Base-by-base conservation (phyloP, 1,140 invertebrate species). In the Wiebesia pumilae region DNA sequence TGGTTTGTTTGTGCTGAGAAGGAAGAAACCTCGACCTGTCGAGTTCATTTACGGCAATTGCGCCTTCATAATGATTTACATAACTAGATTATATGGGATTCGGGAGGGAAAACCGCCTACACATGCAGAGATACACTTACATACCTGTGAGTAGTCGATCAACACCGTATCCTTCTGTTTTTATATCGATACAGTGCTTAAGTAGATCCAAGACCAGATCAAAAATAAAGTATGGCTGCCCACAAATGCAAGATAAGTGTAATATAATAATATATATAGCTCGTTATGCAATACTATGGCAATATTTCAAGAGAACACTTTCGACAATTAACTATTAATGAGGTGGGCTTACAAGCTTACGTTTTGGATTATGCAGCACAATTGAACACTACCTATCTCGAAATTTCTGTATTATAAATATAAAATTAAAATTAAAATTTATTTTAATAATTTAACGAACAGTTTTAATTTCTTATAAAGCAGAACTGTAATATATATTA, bases 11-110 rank as follows among this genome's bases (percentile, higher is more conserved):
- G 16, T n/a, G 30, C 35, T 69, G 16, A 69, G 43, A 83, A 83
- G 30, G 83, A 85, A 83, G 62, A 75, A 83, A 88, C 78, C 38
- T 80, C 78, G 84, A 80, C 40, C 65, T 85, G 81, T 83, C 62
- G 51, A 27, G 84, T 58, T 43, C 51, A 47, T 47, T 73, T 77
- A 85, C 43, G 19, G 27, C 16, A n/a, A 51, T 21, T 16, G 67
- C 79, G 67, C 84, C 51, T 81, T 79, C 83, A 84, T 84, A 89
- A 89, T 88, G 71, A 89, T 90, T 90, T 90, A 90, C 90, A 90
- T 90, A 90, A 90, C 88, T 78, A 84, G 83, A 89, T 88, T 65
- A 82, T 83, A 80, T 67, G 81, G 85, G 81, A 87, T 89, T 75
- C 79, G 58, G 85, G 86, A 86, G 38, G 87, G 87, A 69, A 33